Evolutionary conservation across 2,888 invertebrate species (phyloP).

Genomic region (Synergus gifuensis): DNA sequence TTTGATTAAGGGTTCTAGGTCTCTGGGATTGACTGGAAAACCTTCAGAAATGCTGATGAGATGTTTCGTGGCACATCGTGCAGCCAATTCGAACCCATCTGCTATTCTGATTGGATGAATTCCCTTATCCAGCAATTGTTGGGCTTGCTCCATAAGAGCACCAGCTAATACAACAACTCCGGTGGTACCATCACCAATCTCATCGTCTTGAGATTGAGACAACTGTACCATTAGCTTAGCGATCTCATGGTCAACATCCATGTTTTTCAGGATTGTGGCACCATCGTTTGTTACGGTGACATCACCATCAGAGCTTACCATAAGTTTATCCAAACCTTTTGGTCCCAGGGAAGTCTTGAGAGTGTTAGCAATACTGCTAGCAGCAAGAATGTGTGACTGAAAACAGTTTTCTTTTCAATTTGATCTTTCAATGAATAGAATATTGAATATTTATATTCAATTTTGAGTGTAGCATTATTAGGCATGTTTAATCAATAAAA

Average conservation of each 20-base stretch:
- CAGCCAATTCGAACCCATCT: slow-evolving; percentile 98
- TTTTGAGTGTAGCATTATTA: slow-evolving; percentile 9
- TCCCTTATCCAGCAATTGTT: slow-evolving; percentile 94
- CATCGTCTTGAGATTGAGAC: slow-evolving; percentile 99
- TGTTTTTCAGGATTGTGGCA: slow-evolving; percentile 98
- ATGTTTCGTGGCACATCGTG: slow-evolving; percentile 91
- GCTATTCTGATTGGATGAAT: slow-evolving; percentile 99
- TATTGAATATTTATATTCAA: neutral
- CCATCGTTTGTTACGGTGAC: slow-evolving; percentile 99
- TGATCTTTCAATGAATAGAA: neutral
- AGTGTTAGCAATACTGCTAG: slow-evolving; percentile 92
- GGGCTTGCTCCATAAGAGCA: slow-evolving; percentile 96
- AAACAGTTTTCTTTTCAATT: slow-evolving; percentile 67
- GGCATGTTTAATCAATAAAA: neutral
- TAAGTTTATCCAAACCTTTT: slow-evolving; percentile 97
- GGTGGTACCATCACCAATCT: slow-evolving; percentile 99
- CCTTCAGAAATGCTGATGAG: slow-evolving; percentile 93
- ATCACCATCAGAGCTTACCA: slow-evolving; percentile 98
- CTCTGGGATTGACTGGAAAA: slow-evolving; percentile 91
- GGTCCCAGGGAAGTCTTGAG: slow-evolving; percentile 97
- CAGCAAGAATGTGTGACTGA: slow-evolving; percentile 99
- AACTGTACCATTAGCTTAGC: slow-evolving; percentile 98
- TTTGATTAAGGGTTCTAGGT: slow-evolving; percentile 92
- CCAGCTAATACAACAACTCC: slow-evolving; percentile 96
- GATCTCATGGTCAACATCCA: slow-evolving; percentile 99